Conservation (phyloP, 2,797 vertebrate species). For the Malurus splendens region DNA sequence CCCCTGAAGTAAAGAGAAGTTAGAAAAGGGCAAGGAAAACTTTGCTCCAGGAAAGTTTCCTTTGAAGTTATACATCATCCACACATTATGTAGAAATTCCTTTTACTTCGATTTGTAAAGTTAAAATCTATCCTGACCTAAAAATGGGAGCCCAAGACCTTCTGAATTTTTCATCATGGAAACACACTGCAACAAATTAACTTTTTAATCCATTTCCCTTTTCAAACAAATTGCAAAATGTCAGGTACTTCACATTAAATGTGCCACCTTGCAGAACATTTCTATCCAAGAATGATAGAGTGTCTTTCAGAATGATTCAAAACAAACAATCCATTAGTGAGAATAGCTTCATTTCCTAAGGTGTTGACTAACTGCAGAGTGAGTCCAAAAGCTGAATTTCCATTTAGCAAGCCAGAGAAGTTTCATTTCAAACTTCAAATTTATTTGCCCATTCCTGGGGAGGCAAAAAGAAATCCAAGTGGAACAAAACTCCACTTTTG, state of each 20-base stretch:
- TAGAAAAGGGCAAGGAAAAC: background rate
- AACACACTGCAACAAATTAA: slow-evolving; percentile 18
- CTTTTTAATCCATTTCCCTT: background rate
- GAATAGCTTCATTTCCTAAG: background rate
- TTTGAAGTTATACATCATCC: background rate
- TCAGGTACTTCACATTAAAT: background rate
- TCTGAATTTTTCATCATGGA: background rate
- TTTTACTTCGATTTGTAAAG: slow-evolving; percentile 2
- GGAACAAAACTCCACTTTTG: background rate
- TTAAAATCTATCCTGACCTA: background rate
- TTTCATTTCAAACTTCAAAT: background rate
- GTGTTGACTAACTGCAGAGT: background rate
- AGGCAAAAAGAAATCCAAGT: background rate
- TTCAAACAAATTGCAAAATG: background rate
- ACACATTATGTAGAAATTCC: background rate
- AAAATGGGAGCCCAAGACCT: background rate
- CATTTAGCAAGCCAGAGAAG: background rate
- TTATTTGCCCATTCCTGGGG: background rate
- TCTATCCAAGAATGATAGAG: background rate
- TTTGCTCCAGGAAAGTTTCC: background rate
- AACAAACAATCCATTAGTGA: slow-evolving; percentile 1
- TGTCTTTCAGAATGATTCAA: background rate
- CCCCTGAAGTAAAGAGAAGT: background rate
- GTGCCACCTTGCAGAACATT: background rate
- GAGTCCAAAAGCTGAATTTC: background rate